A percentile compares a stretch with the other conserved stretches of the same genome.
Evolutionary conservation across 2,888 invertebrate genomes (phyloP).

Genomic region (Philonicus albiceps): DNA sequence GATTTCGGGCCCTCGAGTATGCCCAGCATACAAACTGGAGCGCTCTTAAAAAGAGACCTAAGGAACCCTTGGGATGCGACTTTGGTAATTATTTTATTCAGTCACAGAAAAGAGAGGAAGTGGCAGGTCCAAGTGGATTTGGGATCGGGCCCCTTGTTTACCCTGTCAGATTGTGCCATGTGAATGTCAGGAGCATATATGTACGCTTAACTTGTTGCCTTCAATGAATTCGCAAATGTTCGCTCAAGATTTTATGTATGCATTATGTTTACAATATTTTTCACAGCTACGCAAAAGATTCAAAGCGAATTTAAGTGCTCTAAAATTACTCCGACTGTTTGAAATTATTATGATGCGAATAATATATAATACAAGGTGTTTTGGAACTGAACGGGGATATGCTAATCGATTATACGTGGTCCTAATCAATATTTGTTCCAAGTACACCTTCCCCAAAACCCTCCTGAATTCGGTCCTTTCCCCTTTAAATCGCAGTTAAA

Average conservation of each 20-base stretch:
- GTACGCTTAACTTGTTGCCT: neutral
- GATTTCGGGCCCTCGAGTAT: neutral
- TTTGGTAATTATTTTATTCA: neutral
- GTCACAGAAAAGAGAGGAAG: neutral
- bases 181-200: neutral
- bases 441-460: no score
- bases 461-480: no score
- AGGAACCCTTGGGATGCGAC: neutral
- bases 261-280: neutral
- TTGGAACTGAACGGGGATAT: no score
- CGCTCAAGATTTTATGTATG: neutral
- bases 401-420: no score
- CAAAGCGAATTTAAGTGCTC: neutral
- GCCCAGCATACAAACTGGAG: constrained; percentile 4
- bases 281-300: neutral
- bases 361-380: no score
- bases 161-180: neutral
- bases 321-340: neutral
- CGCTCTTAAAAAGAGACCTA: neutral
- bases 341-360: no score
- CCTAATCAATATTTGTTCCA: no score
- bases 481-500: no score
- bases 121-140: neutral
- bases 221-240: neutral
- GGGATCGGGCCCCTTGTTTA: neutral